Base-by-base conservation (phyloP, 2,113 vertebrate species). In the Clarias gariepinus region DNA sequence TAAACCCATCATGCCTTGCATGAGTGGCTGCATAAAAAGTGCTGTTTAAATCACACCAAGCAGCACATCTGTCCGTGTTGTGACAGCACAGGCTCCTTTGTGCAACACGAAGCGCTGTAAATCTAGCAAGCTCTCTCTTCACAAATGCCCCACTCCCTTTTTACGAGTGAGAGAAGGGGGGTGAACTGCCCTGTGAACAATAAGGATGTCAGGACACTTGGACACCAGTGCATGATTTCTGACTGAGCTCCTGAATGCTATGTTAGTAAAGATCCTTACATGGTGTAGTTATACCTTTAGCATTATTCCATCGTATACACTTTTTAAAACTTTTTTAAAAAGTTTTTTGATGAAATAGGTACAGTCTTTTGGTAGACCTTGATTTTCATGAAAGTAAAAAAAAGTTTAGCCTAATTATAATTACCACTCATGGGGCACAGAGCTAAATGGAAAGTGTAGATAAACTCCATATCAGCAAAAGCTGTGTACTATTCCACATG, bases 131-230 rank as follows among this genome's bases (percentile, higher is more conserved):
- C 92, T 90, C 91, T 91, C 82, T 90, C 89, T 83, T 87, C 93
- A 89, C 93, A 95, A 96, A 95, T 93, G 90, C 64, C 5, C 86
- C 85, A 90, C 90, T 90, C 92, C 93, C 93, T 92, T 93, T 81
- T 92, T 87, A 94, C 86, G 86, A 90, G 91, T 47, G 81, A 86
- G 41, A 76, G 64, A 81, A 55, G 19, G 90, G 19, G 83, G 92
- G 90, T 94, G 92, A 78, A 86, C 23, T 64, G 83, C 93, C 92
- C 91, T 94, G 73, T 92, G 94, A 96, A 96, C 92, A 96, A 90
- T 89, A 88, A 93, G 92, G 90, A 92, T 92, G 92, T 91, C 53
- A 88, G 90, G 94, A 87, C 91, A 91, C 83, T 89, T 90, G 91
- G 93, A 94, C 93, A 90, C 93, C 91, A 90, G 90, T 0, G 9